Evolutionary conservation across 1,140 invertebrate species (phyloP).

Genomic region (Drosophila rufa): DNA sequence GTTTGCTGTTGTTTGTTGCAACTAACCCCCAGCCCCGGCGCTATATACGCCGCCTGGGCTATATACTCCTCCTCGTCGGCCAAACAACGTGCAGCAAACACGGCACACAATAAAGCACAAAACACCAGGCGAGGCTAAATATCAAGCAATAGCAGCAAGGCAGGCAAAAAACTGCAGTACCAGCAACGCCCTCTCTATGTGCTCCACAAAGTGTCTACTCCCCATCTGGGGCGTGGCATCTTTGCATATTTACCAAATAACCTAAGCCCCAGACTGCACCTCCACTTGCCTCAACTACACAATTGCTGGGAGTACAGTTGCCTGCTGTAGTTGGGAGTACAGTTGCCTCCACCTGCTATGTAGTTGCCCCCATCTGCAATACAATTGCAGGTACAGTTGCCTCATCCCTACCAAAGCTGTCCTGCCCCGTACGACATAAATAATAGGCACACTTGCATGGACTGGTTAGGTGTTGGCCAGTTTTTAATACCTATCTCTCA

Average conservation of each 20-base stretch:
- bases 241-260: constrained; percentile 76
- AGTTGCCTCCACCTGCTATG: constrained; percentile 7
- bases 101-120: constrained; percentile 75
- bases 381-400: constrained; percentile 2
- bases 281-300: constrained; percentile 13
- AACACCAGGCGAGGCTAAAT: constrained; percentile 68
- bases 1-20: constrained; percentile 82
- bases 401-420: background rate
- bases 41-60: constrained; percentile 22
- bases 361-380: constrained; percentile 4
- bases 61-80: constrained; percentile 56
- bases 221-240: constrained; percentile 44
- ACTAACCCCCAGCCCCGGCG: constrained; percentile 65
- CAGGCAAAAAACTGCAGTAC: constrained; percentile 56
- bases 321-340: constrained; percentile 33
- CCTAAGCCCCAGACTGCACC: constrained; percentile 33
- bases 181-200: constrained; percentile 66
- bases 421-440: constrained; percentile 13
- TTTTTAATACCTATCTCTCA: background rate
- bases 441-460: constrained; percentile 24
- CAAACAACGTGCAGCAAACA: constrained; percentile 80
- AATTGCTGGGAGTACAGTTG: constrained; percentile 45
- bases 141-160: constrained; percentile 80
- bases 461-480: background rate
- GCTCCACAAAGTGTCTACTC: constrained; percentile 12